Evolutionary conservation across 2,888 invertebrate species (phyloP).

Genomic region (Parnassius smintheus): DNA sequence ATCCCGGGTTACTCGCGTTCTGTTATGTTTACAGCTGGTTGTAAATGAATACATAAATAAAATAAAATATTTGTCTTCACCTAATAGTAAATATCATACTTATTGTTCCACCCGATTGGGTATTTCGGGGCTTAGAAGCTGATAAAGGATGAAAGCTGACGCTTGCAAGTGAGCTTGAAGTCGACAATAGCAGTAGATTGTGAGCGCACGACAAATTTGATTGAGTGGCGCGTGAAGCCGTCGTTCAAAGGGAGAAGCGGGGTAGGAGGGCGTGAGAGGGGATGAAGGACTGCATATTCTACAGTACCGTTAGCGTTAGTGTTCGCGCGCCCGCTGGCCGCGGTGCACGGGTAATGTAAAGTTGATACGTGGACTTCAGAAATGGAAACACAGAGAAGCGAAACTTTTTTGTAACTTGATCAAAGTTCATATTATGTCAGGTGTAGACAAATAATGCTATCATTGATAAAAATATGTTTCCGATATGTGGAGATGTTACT

Average conservation of each 20-base stretch:
- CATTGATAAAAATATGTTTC: background rate
- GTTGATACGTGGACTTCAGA: background rate
- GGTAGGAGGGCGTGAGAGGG: conserved; percentile 4
- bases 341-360: conserved; percentile 8
- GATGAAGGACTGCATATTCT: conserved; percentile 1
- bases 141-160: conserved; percentile 6
- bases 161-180: conserved; percentile 16
- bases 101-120: background rate
- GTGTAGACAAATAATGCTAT: conserved; percentile 3
- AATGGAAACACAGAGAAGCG: conserved; percentile 2
- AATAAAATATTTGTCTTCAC: background rate
- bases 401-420: conserved; percentile 10
- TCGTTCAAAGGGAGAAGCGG: conserved; percentile 16
- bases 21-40: no score
- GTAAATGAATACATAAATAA: no score
- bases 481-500: background rate
- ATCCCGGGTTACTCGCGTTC: no score
- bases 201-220: conserved; percentile 26
- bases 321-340: conserved; percentile 18
- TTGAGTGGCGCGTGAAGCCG: conserved; percentile 22
- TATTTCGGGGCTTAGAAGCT: background rate
- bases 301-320: conserved; percentile 9
- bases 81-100: background rate
- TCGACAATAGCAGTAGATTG: conserved; percentile 15
- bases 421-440: background rate